phyloP scores from a whole-genome alignment of 1,140 invertebrate genomes.

The Papilio machaon region DNA sequence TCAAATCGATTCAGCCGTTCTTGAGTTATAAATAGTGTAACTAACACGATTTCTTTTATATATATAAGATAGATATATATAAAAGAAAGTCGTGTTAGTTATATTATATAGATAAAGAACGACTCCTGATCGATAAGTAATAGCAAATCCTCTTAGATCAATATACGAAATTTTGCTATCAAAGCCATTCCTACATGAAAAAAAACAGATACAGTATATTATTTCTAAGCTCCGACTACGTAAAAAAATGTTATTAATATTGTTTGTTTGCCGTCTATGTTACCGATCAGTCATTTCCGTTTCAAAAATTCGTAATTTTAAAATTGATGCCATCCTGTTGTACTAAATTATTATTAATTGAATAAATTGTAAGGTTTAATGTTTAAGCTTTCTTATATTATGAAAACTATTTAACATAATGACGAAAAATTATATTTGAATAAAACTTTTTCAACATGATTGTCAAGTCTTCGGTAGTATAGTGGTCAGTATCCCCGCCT shows the following conservation, averaged over 20 bases:
- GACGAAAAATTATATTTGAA: not conserved
- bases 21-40: too few relatives aligned
- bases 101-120: too few relatives aligned
- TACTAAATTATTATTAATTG: not conserved
- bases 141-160: not conserved
- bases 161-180: not conserved
- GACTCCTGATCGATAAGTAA: not conserved
- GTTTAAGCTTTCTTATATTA: not conserved
- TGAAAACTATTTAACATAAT: not conserved
- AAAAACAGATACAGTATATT: too few relatives aligned
- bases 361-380: not conserved
- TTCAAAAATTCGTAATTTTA: not conserved
- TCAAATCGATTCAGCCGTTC: too few relatives aligned
- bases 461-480: conserved; percentile 31
- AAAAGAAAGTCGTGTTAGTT: too few relatives aligned
- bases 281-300: not conserved
- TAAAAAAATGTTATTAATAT: too few relatives aligned
- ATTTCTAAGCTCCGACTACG: too few relatives aligned
- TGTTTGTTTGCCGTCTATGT: not conserved
- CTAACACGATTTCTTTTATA: too few relatives aligned
- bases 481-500: conserved; percentile 38
- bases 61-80: too few relatives aligned
- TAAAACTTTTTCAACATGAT: not conserved
- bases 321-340: not conserved
- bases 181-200: not conserved